Conservation (phyloP, 1,140 invertebrate genomes). For the Ephestia elutella region DNA sequence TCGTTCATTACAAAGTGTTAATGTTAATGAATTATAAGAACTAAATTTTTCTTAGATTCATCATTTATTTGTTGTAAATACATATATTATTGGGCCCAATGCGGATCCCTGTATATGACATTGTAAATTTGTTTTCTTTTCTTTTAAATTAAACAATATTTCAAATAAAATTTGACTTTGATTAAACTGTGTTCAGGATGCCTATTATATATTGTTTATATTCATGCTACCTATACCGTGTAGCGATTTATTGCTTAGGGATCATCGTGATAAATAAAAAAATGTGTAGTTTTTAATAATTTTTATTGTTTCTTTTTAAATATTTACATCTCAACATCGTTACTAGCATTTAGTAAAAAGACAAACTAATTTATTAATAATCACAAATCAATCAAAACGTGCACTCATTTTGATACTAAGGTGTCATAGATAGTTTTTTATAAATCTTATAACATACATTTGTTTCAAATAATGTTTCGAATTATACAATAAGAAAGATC, state of each 20-base stretch:
- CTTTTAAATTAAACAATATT: slow-evolving; percentile 38
- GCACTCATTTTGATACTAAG: slow-evolving; percentile 23
- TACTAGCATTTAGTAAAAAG: slow-evolving; percentile 45
- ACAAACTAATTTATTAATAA: slow-evolving; percentile 49
- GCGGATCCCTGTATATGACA: slow-evolving; percentile 35
- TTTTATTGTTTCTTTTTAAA: slow-evolving; percentile 56
- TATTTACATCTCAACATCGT: slow-evolving; percentile 56
- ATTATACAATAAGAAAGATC: neutral
- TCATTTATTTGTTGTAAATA: slow-evolving; percentile 17
- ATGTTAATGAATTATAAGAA: slow-evolving; percentile 13
- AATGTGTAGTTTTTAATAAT: slow-evolving; percentile 36
- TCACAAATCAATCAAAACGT: slow-evolving; percentile 54
- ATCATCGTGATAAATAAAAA: slow-evolving; percentile 2
- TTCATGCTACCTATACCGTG: neutral
- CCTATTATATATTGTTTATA: slow-evolving; percentile 1
- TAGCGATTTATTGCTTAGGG: neutral
- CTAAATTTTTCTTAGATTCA: neutral
- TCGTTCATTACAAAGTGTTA: slow-evolving; percentile 26
- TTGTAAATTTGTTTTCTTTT: slow-evolving; percentile 26
- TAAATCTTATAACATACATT: neutral
- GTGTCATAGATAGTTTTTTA: slow-evolving; percentile 14
- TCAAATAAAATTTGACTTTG: slow-evolving; percentile 20
- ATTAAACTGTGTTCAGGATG: neutral
- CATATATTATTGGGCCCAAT: slow-evolving; percentile 8
- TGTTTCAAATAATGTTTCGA: neutral